Evolutionary conservation across 2,113 vertebrate species (phyloP).

Genomic region (Pithys albifrons): DNA sequence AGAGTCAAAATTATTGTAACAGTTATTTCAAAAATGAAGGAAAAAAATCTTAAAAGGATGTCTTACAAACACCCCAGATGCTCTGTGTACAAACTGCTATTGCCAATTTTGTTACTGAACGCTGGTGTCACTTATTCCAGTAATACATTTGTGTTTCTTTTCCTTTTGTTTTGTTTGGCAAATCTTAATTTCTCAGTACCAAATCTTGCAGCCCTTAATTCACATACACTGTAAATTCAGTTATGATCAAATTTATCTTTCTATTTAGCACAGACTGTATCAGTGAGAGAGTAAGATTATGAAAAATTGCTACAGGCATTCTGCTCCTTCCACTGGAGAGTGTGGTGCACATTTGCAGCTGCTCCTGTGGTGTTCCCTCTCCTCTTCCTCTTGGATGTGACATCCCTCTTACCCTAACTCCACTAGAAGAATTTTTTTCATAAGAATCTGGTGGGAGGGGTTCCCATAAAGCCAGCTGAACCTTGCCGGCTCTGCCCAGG

Average conservation of each 20-base stretch:
- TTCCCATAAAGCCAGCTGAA: not conserved
- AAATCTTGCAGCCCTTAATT: not conserved
- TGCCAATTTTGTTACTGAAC: not conserved
- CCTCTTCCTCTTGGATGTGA: rapidly evolving
- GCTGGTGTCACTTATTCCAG: not conserved
- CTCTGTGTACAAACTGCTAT: not conserved
- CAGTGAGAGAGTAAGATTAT: not conserved
- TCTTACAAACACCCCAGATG: not conserved
- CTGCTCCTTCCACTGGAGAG: not conserved
- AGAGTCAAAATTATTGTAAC: not conserved
- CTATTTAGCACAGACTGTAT: not conserved
- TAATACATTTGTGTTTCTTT: not conserved
- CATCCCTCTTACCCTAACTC: not conserved
- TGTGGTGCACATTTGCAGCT: rapidly evolving
- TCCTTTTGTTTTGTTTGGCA: not conserved
- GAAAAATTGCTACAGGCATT: not conserved
- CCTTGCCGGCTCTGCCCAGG: not conserved
- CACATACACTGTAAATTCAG: not conserved
- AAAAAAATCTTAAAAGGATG: not conserved
- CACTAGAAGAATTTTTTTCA: not conserved
- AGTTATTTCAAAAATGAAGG: not conserved
- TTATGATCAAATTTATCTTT: not conserved
- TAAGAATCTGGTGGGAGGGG: not conserved
- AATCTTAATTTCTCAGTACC: not conserved
- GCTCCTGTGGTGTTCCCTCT: not conserved